These are phyloP conservation scores for Sus scrofa DNA, from an alignment of 2,113 vertebrate genomes.

Conservation along the genomic window DNA sequence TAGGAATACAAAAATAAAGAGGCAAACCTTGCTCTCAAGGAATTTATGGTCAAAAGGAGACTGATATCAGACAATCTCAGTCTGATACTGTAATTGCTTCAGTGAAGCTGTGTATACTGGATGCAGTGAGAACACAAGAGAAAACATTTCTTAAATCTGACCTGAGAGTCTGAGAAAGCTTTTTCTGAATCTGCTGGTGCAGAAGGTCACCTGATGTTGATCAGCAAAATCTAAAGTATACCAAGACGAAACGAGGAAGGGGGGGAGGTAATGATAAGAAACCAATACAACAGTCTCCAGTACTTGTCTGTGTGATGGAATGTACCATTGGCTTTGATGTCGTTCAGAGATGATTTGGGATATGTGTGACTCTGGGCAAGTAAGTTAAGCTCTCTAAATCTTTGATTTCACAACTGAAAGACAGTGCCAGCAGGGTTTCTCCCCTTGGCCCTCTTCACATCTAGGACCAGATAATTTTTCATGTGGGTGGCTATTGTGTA, in stretches of 20 bases:
- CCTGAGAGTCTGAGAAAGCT: slow-evolving; percentile 28
- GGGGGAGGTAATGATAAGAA: background rate
- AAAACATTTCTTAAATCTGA: slow-evolving; percentile 48
- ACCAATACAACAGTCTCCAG: background rate
- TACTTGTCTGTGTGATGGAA: background rate
- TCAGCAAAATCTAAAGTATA: slow-evolving; percentile 38
- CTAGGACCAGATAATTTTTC: background rate
- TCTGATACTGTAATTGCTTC: background rate
- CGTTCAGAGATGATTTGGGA: background rate
- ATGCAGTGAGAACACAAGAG: background rate
- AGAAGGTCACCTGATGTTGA: slow-evolving; percentile 32
- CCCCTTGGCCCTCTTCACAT: background rate
- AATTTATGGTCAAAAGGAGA: background rate
- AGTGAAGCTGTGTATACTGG: background rate
- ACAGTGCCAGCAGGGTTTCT: background rate
- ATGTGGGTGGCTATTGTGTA: background rate
- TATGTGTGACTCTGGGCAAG: background rate
- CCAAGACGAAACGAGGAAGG: background rate
- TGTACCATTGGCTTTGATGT: background rate
- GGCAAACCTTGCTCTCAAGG: slow-evolving; percentile 4
- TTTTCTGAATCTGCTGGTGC: slow-evolving; percentile 17
- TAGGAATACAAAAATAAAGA: background rate
- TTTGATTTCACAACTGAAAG: slow-evolving; percentile 16
- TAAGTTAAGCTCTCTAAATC: slow-evolving; percentile 9
- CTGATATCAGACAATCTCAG: background rate